Conservation (phyloP, 2,113 vertebrate genomes). For the Cryptomyrus ogoouensis region DNA sequence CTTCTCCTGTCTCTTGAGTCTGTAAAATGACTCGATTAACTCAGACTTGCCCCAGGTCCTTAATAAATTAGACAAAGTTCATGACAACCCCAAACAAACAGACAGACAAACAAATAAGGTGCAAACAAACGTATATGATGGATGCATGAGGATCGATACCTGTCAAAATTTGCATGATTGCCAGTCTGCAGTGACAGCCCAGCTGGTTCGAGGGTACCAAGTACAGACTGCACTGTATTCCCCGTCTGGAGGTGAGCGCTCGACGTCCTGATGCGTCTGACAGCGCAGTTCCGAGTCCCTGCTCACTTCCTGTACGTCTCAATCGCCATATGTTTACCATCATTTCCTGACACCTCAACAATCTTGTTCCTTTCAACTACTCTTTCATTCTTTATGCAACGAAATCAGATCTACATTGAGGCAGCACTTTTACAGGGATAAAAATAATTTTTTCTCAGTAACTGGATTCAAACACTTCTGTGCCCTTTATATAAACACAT, state of each 20-base stretch:
- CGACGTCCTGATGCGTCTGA: constrained; percentile 23
- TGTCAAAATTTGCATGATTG: constrained; percentile 3
- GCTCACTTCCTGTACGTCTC: constrained; percentile 1
- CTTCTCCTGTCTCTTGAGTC: neutral
- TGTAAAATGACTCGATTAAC: neutral
- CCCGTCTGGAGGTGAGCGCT: neutral
- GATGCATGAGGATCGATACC: neutral
- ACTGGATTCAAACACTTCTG: neutral
- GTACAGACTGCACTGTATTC: neutral
- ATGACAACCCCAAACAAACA: neutral
- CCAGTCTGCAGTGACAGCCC: neutral
- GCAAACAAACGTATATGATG: neutral
- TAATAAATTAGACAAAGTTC: constrained; percentile 9
- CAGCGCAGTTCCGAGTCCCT: constrained; percentile 18
- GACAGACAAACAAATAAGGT: neutral
- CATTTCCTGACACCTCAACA: constrained; percentile 28
- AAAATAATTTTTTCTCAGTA: neutral
- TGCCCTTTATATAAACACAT: neutral
- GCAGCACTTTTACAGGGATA: neutral
- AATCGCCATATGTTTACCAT: constrained; percentile 37
- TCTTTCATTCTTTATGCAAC: neutral
- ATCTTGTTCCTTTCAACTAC: neutral
- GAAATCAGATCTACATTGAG: neutral
- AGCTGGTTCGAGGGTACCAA: neutral
- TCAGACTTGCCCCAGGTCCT: neutral